phyloP scores from a whole-genome alignment of 2,888 invertebrate species.

The Aricia artaxerxes region DNA sequence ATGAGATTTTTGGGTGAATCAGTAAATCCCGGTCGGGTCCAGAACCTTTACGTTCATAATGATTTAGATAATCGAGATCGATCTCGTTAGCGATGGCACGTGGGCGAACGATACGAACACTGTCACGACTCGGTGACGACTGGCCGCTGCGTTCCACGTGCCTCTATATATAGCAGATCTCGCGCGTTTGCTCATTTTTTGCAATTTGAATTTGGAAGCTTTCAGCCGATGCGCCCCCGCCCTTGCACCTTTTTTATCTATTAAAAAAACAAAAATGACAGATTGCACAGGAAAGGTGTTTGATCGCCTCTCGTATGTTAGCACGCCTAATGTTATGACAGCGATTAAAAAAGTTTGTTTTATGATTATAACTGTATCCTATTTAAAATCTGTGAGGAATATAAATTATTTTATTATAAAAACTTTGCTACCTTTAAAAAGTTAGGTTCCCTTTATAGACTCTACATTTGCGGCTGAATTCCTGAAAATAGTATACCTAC shows the following conservation, averaged over 20 bases:
- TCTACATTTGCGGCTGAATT: too few relatives aligned
- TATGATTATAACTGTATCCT: not conserved
- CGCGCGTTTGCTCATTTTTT: constrained; percentile 72
- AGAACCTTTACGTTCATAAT: constrained; percentile 73
- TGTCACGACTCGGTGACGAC: constrained; percentile 59
- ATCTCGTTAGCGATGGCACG: constrained; percentile 71
- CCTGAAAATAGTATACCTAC: not conserved
- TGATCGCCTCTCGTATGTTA: constrained; percentile 22
- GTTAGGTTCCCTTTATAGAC: not conserved
- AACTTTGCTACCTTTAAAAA: not conserved
- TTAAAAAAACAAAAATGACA: constrained; percentile 45
- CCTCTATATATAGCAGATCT: constrained; percentile 69
- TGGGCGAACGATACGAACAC: constrained; percentile 59
- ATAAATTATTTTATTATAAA: not conserved
- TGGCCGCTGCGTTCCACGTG: constrained; percentile 69
- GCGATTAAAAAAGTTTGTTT: constrained; percentile 8
- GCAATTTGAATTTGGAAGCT: constrained; percentile 78
- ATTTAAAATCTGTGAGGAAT: not conserved
- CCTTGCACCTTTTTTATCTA: constrained; percentile 54
- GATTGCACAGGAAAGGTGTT: constrained; percentile 29
- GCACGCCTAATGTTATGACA: constrained; percentile 18
- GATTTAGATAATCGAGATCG: constrained; percentile 54
- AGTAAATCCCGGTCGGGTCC: constrained; percentile 76
- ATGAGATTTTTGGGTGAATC: constrained; percentile 45
- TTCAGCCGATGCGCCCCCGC: constrained; percentile 76